Evolutionary conservation across 1,140 invertebrate species (phyloP).

Genomic region (Limonius californicus): DNA sequence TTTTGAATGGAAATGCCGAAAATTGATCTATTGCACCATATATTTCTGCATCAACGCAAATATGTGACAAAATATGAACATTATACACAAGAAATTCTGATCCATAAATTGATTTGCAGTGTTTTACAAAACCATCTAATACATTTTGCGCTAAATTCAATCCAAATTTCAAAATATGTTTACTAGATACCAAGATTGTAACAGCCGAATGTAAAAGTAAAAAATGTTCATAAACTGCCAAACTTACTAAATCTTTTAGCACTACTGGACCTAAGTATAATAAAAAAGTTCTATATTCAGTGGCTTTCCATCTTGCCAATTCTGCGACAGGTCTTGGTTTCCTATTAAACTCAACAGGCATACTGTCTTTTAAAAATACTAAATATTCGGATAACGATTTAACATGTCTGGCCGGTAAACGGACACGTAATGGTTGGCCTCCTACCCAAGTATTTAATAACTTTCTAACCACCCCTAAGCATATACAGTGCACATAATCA

Average conservation of each 20-base stretch:
- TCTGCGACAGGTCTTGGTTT: constrained; percentile 30
- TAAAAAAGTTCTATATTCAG: constrained; percentile 40
- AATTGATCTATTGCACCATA: constrained; percentile 12
- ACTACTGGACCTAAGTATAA: constrained; percentile 46
- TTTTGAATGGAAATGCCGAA: constrained; percentile 10
- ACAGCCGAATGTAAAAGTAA: too few species aligned
- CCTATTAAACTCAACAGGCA: constrained; percentile 34
- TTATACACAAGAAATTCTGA: constrained; percentile 6
- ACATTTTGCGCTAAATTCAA: background rate
- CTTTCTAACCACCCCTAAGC: background rate
- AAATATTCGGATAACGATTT: background rate
- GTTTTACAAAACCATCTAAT: constrained; percentile 6
- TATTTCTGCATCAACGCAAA: constrained; percentile 3
- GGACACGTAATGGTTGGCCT: background rate
- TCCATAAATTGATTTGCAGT: constrained; percentile 15
- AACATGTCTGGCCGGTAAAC: background rate
- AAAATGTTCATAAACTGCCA: constrained; percentile 43
- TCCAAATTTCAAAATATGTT: constrained; percentile 10
- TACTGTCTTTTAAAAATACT: background rate
- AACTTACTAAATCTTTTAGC: constrained; percentile 36
- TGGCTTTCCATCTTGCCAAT: constrained; percentile 37
- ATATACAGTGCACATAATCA: constrained; percentile 15
- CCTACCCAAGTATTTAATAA: background rate
- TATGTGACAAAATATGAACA: constrained; percentile 18
- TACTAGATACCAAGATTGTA: too few species aligned